phyloP scores from a whole-genome alignment of 2,797 vertebrate genomes.

The Trachops cirrhosus region DNA sequence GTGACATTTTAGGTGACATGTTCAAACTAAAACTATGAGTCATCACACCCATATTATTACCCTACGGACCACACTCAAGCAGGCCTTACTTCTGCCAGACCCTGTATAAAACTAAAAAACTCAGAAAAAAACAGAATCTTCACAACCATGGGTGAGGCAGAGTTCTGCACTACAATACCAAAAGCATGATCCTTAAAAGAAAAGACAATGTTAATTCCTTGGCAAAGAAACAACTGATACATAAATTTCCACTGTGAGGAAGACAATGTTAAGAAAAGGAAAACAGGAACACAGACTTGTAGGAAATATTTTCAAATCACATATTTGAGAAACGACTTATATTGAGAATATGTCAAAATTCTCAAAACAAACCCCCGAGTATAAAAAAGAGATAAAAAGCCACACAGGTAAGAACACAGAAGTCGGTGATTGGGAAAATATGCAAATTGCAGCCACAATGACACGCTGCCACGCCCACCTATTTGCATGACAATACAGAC shows the following conservation, averaged over 20 bases:
- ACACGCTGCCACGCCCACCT: not conserved
- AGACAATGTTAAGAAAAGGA: not conserved
- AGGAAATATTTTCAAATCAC: not conserved
- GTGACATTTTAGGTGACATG: no score
- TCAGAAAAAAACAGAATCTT: not conserved
- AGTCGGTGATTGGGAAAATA: not conserved
- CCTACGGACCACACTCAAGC: no score
- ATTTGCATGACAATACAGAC: not conserved
- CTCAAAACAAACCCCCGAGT: not conserved
- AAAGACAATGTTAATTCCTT: not conserved
- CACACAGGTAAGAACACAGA: not conserved
- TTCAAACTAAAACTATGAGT: no score
- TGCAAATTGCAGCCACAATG: not conserved
- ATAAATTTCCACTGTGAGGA: not conserved
- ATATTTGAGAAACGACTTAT: not conserved
- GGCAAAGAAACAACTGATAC: not conserved
- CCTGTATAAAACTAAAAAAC: not conserved
- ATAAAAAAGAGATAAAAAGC: not conserved
- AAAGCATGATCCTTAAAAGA: not conserved
- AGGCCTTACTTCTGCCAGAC: no score
- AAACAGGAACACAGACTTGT: not conserved
- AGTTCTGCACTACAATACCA: not conserved
- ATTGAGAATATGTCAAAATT: not conserved
- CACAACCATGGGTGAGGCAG: not conserved
- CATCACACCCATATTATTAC: no score